Evolutionary conservation across 1,140 invertebrate genomes (phyloP).

Genomic region (Oreohelix idahoensis): DNA sequence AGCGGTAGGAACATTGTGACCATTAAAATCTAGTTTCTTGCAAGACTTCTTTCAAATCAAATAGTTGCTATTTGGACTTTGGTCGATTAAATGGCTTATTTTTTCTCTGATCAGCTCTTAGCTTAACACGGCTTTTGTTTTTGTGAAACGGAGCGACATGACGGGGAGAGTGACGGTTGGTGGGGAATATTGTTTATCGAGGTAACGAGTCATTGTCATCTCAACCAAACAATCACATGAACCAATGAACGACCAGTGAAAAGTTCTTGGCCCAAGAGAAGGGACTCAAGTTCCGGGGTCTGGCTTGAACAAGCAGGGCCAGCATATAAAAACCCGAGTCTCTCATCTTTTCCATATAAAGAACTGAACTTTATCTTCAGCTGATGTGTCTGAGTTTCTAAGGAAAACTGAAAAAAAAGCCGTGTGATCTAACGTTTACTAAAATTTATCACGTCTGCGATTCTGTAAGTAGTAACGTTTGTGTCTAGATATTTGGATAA

Average conservation of each 20-base stretch:
- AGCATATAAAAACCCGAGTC: not conserved
- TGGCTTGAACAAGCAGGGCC: not conserved
- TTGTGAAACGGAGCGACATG: not conserved
- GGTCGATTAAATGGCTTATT: not conserved
- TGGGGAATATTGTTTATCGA: not conserved
- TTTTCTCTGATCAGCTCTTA: not conserved
- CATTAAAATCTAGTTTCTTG: too few species aligned
- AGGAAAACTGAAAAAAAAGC: too few species aligned
- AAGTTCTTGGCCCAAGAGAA: not conserved
- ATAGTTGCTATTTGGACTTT: not conserved
- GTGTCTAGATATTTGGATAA: too few species aligned
- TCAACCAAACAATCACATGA: not conserved
- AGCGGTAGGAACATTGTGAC: too few species aligned
- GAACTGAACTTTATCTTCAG: too few species aligned
- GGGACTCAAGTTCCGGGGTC: not conserved
- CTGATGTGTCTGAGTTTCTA: too few species aligned
- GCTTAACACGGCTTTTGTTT: not conserved
- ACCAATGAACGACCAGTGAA: not conserved
- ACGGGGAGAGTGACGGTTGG: not conserved
- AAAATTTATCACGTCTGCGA: too few species aligned
- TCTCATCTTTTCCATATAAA: too few species aligned
- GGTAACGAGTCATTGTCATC: not conserved
- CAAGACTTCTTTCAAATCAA: not conserved
- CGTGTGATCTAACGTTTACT: too few species aligned
- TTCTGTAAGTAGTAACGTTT: too few species aligned